Evolutionary conservation across 2,888 invertebrate genomes (phyloP), one percentile per base, ranked within the genome.

Genomic region (Mesorhabditis sp.): DNA sequence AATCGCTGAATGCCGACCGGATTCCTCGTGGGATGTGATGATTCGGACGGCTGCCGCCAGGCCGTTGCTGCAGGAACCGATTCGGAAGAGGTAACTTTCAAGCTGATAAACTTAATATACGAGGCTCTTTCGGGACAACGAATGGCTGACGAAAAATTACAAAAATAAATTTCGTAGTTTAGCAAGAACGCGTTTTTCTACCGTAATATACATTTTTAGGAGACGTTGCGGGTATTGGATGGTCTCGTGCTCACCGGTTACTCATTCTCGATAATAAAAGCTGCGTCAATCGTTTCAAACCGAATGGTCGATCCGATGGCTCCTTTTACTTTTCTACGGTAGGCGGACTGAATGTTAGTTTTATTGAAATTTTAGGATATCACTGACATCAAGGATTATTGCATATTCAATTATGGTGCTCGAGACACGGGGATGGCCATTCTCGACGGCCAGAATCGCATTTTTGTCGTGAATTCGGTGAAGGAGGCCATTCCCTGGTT

Each of bases 401-500:
- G 62, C 28, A 63, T 75, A 43, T 75, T 75, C 43, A 44, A 50
- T 50, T 50, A 72, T 66, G 50, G 50, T 5, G 44, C 67, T 43
- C 71, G 71, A 65, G 71, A 73, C 45, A 74, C 77, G 13, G 80
- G 80, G 68, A 70, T 77, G 45, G 80, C 80, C 1, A 64, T 80
- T 3, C 69, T 80, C 50, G 80, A 80, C 68, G 74, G 74, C n/a
- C 75, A 76, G 45, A 67, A 72, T 28, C 69, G 74, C 41, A 70
- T 80, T 10, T 73, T 72, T 5, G 75, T 80, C 4, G 77, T 76
- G 44, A 80, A 80, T 65, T 73, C 74, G 1, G 77, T 78, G 3
- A 74, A 75, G 6, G 77, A 80, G 63, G 76, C 78, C 3, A 72
- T 80, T 65, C 67, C 75, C 6, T 80, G 80, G 80, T 74, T 41